Evolutionary conservation across 2,797 vertebrate genomes (phyloP).

Genomic region (Synaphobranchus kaupii): DNA sequence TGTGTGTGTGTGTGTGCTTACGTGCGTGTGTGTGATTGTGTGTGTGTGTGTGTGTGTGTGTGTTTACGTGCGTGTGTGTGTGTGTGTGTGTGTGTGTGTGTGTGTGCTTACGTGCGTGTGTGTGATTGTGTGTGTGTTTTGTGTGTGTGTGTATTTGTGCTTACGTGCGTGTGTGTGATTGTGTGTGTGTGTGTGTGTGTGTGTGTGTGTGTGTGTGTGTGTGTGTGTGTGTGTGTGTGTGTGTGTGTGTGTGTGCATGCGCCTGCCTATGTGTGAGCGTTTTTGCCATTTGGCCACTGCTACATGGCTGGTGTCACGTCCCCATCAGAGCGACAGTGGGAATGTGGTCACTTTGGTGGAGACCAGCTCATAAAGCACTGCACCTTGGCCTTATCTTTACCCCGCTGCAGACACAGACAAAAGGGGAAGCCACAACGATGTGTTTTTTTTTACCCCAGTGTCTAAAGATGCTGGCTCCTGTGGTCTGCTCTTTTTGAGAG

Average conservation of each 20-base stretch:
- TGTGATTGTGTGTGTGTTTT: no score
- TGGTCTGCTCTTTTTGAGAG: slow-evolving; percentile 53
- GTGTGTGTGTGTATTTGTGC: slow-evolving; percentile 10
- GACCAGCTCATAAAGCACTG: slow-evolving; percentile 82
- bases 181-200: no score
- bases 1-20: background rate
- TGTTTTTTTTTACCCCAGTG: slow-evolving; percentile 43
- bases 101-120: background rate
- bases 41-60: slow-evolving; percentile 35
- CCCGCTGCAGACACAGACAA: slow-evolving; percentile 80
- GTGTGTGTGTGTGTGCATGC: slow-evolving; percentile 31
- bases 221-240: no score
- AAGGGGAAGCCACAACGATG: slow-evolving; percentile 77
- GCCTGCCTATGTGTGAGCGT: slow-evolving; percentile 40
- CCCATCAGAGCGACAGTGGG: slow-evolving; percentile 76
- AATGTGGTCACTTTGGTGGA: slow-evolving; percentile 88
- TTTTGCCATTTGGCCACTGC: slow-evolving; percentile 65
- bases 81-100: slow-evolving; percentile 12
- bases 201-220: no score
- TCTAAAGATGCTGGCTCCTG: slow-evolving; percentile 54
- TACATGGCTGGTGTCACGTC: slow-evolving; percentile 88
- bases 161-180: no score
- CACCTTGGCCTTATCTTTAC: slow-evolving; percentile 89
- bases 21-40: slow-evolving; percentile 23
- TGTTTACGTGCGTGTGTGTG: slow-evolving; percentile 31